These are phyloP conservation scores for Lymantria dispar DNA, from an alignment of 2,888 invertebrate genomes.

Conservation along the genomic window DNA sequence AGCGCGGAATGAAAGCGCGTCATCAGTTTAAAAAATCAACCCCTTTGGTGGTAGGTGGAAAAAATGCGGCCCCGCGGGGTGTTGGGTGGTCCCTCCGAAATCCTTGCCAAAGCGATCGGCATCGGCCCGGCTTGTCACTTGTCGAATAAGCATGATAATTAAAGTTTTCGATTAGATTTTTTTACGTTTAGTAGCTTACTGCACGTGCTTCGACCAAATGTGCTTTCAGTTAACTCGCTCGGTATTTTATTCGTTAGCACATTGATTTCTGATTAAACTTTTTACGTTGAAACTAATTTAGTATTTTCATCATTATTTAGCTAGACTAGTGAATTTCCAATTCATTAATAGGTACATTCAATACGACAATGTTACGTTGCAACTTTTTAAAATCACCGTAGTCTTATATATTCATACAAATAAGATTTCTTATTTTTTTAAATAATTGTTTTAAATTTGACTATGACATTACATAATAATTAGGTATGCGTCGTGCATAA, in stretches of 20 bases:
- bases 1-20: conserved; percentile 83
- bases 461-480: too few relatives aligned
- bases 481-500: too few relatives aligned
- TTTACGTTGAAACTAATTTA: not conserved
- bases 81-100: conserved; percentile 75
- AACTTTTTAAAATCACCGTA: too few relatives aligned
- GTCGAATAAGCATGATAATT: conserved; percentile 80
- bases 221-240: conserved; percentile 22
- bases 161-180: conserved; percentile 72
- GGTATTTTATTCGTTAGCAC: conserved; percentile 15
- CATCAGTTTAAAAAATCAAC: conserved; percentile 84
- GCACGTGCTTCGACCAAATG: conserved; percentile 24
- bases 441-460: too few relatives aligned
- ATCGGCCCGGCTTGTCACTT: conserved; percentile 78
- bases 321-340: not conserved
- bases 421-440: too few relatives aligned
- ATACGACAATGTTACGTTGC: too few relatives aligned
- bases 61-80: conserved; percentile 71
- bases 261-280: conserved; percentile 15
- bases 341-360: not conserved
- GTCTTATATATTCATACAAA: too few relatives aligned
- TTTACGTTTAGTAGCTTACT: conserved; percentile 47
- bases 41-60: conserved; percentile 79
- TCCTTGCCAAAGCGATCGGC: conserved; percentile 80
- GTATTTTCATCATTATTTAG: not conserved